These are phyloP conservation scores for Loripinus fragilis DNA, from an alignment of 2,888 invertebrate genomes.

Conservation along the genomic window DNA sequence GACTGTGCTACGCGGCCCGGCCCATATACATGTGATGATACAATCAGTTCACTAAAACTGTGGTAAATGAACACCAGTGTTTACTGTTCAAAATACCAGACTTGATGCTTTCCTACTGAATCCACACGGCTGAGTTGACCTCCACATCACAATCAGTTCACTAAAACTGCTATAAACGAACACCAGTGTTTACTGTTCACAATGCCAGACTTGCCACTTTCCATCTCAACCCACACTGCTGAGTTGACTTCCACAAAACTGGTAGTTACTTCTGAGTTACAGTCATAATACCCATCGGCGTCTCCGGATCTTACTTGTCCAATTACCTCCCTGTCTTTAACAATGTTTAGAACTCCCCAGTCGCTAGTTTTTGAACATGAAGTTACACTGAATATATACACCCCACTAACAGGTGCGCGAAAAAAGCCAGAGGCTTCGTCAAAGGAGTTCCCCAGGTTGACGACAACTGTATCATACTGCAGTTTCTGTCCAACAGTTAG, in stretches of 20 bases:
- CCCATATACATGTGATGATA: no score
- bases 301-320: background rate
- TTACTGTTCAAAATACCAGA: no score
- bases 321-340: background rate
- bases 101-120: no score
- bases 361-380: background rate
- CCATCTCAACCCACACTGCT: background rate
- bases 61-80: no score
- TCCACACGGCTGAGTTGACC: no score
- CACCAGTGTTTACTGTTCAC: background rate
- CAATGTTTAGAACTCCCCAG: background rate
- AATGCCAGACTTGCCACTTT: background rate
- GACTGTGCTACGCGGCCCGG: no score
- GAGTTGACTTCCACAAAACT: background rate
- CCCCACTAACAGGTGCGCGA: background rate
- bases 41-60: no score
- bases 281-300: background rate
- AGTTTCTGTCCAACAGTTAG: background rate
- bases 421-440: background rate
- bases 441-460: background rate
- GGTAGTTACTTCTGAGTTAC: background rate
- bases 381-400: background rate
- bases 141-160: background rate
- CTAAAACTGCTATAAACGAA: background rate
- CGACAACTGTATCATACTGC: background rate